Evolutionary conservation across 2,797 vertebrate species (phyloP).

Genomic region (Dallia pectoralis): DNA sequence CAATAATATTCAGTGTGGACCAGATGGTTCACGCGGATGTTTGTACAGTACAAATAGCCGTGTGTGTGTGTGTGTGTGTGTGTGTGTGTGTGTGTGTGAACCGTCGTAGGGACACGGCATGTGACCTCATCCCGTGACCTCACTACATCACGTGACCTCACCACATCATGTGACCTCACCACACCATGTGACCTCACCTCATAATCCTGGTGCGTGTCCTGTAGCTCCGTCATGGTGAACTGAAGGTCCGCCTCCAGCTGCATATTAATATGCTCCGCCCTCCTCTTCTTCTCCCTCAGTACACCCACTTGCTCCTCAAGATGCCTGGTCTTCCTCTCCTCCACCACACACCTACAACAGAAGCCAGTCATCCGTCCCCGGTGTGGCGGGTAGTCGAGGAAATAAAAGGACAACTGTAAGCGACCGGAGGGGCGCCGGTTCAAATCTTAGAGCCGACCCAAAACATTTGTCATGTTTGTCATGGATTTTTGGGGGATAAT

Average conservation of each 20-base stretch:
- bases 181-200: slow-evolving; percentile 47
- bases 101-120: not conserved
- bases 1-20: no score
- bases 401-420: no score
- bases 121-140: slow-evolving; percentile 58
- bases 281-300: slow-evolving; percentile 62
- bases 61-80: no score
- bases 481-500: no score
- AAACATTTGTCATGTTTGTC: no score
- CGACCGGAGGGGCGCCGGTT: no score
- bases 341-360: slow-evolving; percentile 61
- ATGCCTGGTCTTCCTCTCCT: slow-evolving; percentile 58
- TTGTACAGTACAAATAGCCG: no score
- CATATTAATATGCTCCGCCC: slow-evolving; percentile 48
- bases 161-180: not conserved
- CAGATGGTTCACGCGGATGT: no score
- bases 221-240: slow-evolving; percentile 55
- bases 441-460: no score
- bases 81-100: no score
- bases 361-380: not conserved
- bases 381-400: no score
- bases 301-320: slow-evolving; percentile 66
- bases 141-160: no score
- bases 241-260: slow-evolving; percentile 56
- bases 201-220: slow-evolving; percentile 56